A percentile compares a stretch with the other conserved stretches of the same genome.
phyloP scores from a whole-genome alignment of 1,140 invertebrate species.

The Solenopsis fugax region DNA sequence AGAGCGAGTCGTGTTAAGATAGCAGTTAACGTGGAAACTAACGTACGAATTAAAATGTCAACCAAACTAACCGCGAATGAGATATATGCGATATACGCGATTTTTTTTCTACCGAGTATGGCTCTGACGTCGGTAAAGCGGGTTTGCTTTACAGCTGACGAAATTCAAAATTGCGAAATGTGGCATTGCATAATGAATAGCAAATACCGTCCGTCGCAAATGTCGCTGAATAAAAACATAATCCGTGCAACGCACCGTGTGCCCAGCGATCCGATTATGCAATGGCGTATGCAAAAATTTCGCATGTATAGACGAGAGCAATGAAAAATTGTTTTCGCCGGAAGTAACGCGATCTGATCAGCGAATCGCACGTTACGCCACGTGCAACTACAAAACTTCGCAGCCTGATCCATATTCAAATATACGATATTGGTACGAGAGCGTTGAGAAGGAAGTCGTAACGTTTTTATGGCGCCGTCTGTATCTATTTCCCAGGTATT shows the following conservation, averaged over 20 bases:
- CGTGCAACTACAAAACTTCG: conserved; percentile 35
- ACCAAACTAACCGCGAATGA: not conserved
- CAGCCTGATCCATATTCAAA: conserved; percentile 10
- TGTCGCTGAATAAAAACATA: conserved; percentile 20
- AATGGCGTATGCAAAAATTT: conserved; percentile 17
- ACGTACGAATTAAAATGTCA: conserved; percentile 34
- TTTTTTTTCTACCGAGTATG: conserved; percentile 31
- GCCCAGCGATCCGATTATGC: not conserved
- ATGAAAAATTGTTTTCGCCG: conserved; percentile 45
- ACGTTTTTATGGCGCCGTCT: conserved; percentile 38
- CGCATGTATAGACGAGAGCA: not conserved
- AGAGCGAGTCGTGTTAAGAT: not conserved
- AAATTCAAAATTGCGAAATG: conserved; percentile 41
- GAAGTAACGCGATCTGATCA: conserved; percentile 45
- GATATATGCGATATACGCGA: not conserved
- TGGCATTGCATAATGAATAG: conserved; percentile 14
- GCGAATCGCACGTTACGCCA: conserved; percentile 17
- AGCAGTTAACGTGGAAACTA: not conserved
- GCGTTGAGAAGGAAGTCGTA: conserved; percentile 56
- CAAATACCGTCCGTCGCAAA: conserved; percentile 12
- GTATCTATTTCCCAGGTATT: conserved; percentile 54
- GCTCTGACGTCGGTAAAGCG: conserved; percentile 1
- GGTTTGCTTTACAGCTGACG: conserved; percentile 7
- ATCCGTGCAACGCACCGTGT: not conserved
- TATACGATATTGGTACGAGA: not conserved